These are phyloP conservation scores for Mormyrus proboscirostris DNA, from an alignment of 2,797 vertebrate species.

Conservation along the genomic window DNA sequence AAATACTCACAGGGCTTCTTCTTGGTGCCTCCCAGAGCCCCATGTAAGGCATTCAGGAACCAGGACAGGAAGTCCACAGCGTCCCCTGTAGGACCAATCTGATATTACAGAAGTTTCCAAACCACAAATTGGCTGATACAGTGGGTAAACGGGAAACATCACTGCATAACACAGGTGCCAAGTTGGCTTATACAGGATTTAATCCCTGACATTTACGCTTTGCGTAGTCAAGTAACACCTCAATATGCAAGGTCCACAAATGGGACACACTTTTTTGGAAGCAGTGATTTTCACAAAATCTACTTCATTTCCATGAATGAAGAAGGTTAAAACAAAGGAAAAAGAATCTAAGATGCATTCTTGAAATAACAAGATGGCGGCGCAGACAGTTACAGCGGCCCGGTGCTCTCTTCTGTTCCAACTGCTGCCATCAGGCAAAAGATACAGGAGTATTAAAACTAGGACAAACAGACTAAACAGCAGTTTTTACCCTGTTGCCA, in stretches of 20 bases:
- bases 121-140: neutral
- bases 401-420: too few species aligned
- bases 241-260: neutral
- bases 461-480: too few species aligned
- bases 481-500: too few species aligned
- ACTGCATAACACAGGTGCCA: neutral
- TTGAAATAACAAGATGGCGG: too few species aligned
- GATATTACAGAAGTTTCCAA: neutral
- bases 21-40: constrained; percentile 88
- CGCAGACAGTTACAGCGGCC: too few species aligned
- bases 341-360: neutral
- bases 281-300: neutral
- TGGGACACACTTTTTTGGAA: neutral
- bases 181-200: neutral
- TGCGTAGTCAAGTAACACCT: neutral
- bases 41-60: constrained; percentile 91
- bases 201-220: neutral
- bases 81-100: constrained; percentile 64
- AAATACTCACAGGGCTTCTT: constrained; percentile 82
- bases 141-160: neutral
- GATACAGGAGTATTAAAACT: too few species aligned
- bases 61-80: constrained; percentile 95
- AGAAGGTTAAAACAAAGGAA: too few species aligned
- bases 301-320: neutral
- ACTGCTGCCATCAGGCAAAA: too few species aligned